Evolutionary conservation across 92 coral and sea anemone genomes (phyloP).

Genomic region (Epizoanthus ramosus): DNA sequence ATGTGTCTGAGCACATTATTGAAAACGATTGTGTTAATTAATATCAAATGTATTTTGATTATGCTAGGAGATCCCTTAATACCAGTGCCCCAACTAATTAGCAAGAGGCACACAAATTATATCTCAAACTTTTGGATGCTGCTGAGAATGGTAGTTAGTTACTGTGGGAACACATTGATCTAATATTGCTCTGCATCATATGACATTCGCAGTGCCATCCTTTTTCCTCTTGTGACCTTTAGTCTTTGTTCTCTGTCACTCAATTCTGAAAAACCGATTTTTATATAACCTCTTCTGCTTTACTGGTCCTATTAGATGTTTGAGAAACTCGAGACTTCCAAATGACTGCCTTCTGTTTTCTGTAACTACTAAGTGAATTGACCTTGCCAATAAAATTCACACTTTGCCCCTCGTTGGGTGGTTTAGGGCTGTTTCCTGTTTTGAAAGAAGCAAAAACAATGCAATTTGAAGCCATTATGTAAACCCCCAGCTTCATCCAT

Average conservation of each 20-base stretch:
- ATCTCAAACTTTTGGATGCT: slow-evolving; percentile 13
- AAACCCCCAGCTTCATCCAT: too few species aligned
- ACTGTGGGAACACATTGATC: too few species aligned
- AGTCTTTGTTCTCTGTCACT: slow-evolving; percentile 12
- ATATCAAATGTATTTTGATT: slow-evolving; percentile 50
- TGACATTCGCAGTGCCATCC: slow-evolving; percentile 12
- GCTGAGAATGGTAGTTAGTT: slow-evolving; percentile 17
- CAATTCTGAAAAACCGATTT: slow-evolving; percentile 12
- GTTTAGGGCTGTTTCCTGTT: too few species aligned
- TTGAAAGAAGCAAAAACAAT: too few species aligned
- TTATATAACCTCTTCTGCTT: neutral
- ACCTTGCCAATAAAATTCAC: slow-evolving; percentile 1
- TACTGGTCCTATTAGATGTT: neutral
- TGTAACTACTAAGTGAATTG: neutral
- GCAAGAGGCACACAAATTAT: slow-evolving; percentile 15
- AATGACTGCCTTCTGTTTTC: slow-evolving; percentile 9
- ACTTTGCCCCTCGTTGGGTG: too few species aligned
- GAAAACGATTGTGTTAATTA: slow-evolving; percentile 17
- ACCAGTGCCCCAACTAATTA: neutral
- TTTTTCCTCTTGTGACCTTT: slow-evolving; percentile 11
- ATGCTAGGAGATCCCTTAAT: slow-evolving; percentile 5
- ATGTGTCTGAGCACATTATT: slow-evolving; percentile 49
- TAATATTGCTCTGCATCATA: too few species aligned
- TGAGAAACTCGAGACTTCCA: slow-evolving; percentile 19
- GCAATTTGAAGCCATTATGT: too few species aligned